Evolutionary conservation across 2,797 vertebrate species (phyloP), one percentile per base, ranked within the genome.

Genomic region (Lophura swinhoii): DNA sequence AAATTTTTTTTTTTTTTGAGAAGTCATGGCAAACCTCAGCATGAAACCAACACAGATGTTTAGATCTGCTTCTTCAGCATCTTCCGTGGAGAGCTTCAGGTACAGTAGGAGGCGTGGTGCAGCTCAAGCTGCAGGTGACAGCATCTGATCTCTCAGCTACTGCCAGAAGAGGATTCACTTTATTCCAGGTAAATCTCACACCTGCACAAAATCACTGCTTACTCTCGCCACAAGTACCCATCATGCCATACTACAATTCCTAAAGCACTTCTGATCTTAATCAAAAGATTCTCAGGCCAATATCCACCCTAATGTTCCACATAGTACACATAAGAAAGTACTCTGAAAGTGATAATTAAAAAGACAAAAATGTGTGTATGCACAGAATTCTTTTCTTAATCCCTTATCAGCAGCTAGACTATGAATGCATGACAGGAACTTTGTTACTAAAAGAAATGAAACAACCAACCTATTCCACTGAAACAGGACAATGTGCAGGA

Each of bases 201-300:
- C 17, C 5, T n/a, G 15, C 41, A 43, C 33, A 86, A 86, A 83
- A 12, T 7, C 18, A 48, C n/a, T 69, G 14, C 29, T 59, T 35
- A 48, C 5, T 70, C 35, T 49, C 62, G 48, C 28, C 63, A 67
- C 20, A 44, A 0, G 0, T 13, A 84, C 17, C 6, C 2, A 2
- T 15, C 22, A 3, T 12, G 64, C 31, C 53, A 53, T 3, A 62
- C 21, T 20, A 29, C 8, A 51, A 43, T 29, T 87, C 63, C 10
- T 66, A 74, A 84, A 51, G 33, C n/a, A 84, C 4, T 23, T 49
- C 44, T 41, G 31, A 78, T 69, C 26, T 58, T 49, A 53, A 43
- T 43, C 35, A 73, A 69, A 91, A 55, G 18, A 55, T 44, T 35
- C 68, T 29, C 6, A 55, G 9, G 88, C 53, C 39, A 28, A 41